Conservation (phyloP, 2,888 invertebrate genomes). For the Corythucha ciliata region DNA sequence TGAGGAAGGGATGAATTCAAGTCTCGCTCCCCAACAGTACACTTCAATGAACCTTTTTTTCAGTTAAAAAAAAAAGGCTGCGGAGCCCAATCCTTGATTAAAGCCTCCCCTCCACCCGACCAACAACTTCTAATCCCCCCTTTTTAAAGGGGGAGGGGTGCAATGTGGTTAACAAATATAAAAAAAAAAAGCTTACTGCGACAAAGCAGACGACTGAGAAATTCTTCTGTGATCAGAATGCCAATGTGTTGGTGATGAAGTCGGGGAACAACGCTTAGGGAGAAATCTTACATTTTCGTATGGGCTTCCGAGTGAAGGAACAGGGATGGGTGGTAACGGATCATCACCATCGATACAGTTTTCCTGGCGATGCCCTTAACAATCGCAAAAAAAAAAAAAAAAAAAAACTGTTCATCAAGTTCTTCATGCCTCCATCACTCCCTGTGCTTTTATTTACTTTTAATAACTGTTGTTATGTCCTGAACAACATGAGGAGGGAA, state of each 20-base stretch:
- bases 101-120: too few species aligned
- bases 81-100: too few species aligned
- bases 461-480: slow-evolving; percentile 74
- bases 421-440: not conserved
- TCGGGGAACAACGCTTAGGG: slow-evolving; percentile 38
- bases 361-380: slow-evolving; percentile 40
- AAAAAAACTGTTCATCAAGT: not conserved
- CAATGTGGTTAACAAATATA: not conserved
- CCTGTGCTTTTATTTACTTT: slow-evolving; percentile 67
- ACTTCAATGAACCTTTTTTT: too few species aligned
- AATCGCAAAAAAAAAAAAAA: not conserved
- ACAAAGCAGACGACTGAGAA: slow-evolving; percentile 50
- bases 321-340: slow-evolving; percentile 58
- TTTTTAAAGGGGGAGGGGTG: too few species aligned
- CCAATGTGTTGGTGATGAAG: slow-evolving; percentile 34
- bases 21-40: too few species aligned
- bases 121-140: too few species aligned
- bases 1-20: not conserved
- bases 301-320: slow-evolving; percentile 51
- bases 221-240: slow-evolving; percentile 43
- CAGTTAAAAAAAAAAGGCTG: too few species aligned
- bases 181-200: slow-evolving; percentile 45
- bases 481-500: slow-evolving; percentile 82
- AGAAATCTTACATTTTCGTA: slow-evolving; percentile 53
- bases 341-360: slow-evolving; percentile 39